Percentiles rank a stretch among this genome's conserved stretches.
phyloP scores from a whole-genome alignment of 2,888 invertebrate species.

The Tetheella fluctuosa region DNA sequence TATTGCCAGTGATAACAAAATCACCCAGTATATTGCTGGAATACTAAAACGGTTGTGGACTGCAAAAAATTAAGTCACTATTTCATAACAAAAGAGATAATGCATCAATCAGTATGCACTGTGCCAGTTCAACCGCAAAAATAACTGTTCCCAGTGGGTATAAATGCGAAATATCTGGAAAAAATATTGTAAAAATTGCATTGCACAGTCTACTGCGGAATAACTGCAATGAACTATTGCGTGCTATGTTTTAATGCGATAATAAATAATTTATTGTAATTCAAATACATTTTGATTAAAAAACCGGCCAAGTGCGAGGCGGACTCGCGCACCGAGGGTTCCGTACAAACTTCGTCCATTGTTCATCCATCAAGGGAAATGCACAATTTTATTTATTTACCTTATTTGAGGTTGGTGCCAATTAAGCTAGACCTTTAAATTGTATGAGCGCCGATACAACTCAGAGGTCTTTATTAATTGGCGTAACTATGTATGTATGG shows the following conservation, averaged over 20 bases:
- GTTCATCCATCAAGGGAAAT: no score
- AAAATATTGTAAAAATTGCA: neutral
- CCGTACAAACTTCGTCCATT: no score
- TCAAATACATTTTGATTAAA: neutral
- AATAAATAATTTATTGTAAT: constrained; percentile 2
- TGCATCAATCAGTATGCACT: neutral
- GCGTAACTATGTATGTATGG: no score
- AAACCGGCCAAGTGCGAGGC: no score
- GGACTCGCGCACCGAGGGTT: no score
- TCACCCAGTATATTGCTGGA: no score
- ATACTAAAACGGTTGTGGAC: neutral
- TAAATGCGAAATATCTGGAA: neutral
- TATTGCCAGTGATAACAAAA: no score
- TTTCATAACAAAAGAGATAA: neutral
- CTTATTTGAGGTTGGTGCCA: no score
- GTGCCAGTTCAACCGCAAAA: neutral
- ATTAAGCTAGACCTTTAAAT: no score
- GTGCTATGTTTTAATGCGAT: neutral
- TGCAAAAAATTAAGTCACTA: neutral
- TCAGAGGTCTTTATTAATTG: no score
- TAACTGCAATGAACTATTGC: neutral
- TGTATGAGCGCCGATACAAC: no score
- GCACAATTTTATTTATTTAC: no score
- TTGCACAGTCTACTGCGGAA: constrained; percentile 2
- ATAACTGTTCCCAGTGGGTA: constrained; percentile 1